Conservation (phyloP, 2,113 vertebrate species). For the Rhegmatorhina hoffmannsi region DNA sequence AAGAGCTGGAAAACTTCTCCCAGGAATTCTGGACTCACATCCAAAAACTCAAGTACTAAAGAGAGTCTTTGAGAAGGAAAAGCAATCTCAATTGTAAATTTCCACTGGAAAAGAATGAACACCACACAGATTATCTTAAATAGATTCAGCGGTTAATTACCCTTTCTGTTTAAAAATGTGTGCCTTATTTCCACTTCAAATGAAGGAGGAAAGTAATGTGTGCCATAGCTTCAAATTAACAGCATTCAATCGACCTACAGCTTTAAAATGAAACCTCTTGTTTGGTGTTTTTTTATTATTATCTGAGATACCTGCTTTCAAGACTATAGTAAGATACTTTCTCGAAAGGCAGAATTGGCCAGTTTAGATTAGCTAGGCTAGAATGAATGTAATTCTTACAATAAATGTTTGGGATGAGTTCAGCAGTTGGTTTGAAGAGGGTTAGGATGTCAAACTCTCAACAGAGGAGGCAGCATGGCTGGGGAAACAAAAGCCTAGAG, state of each 20-base stretch:
- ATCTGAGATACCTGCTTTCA: background rate
- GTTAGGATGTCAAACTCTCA: background rate
- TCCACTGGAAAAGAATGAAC: constrained; percentile 34
- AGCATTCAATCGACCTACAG: background rate
- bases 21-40: background rate
- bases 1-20: background rate
- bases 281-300: background rate
- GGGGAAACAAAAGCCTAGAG: background rate
- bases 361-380: background rate
- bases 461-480: background rate
- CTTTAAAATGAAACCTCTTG: constrained; percentile 23
- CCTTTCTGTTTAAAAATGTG: constrained; percentile 65
- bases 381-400: background rate
- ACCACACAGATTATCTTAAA: constrained; percentile 45
- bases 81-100: constrained; percentile 54
- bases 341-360: background rate
- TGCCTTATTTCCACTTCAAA: constrained; percentile 66
- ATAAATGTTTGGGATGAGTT: background rate
- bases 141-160: constrained; percentile 69
- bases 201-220: constrained; percentile 54
- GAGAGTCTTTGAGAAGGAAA: constrained; percentile 12
- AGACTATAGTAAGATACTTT: background rate
- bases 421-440: background rate
- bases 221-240: constrained; percentile 58
- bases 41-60: background rate